Evolutionary conservation across 2,888 invertebrate species (phyloP).

Genomic region (Trimorus sp.): DNA sequence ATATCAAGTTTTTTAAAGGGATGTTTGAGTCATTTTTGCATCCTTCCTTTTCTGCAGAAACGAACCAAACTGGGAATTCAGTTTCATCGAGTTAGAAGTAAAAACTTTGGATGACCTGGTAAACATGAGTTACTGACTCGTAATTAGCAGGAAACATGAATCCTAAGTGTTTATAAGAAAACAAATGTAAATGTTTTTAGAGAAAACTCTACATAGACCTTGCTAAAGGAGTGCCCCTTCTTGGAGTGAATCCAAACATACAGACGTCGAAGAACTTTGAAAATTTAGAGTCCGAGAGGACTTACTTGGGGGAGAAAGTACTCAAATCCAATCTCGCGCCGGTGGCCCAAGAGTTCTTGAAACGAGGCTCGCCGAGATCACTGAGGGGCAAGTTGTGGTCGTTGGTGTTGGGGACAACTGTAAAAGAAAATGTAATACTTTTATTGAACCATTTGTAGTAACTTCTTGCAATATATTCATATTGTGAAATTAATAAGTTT

Average conservation of each 20-base stretch:
- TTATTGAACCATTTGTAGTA: too few relatives aligned
- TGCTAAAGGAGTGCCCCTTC: constrained; percentile 89
- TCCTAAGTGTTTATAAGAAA: too few relatives aligned
- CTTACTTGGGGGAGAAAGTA: constrained; percentile 89
- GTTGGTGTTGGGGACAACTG: constrained; percentile 91
- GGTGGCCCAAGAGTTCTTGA: constrained; percentile 93
- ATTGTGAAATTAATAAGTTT: background rate
- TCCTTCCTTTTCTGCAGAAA: constrained; percentile 72
- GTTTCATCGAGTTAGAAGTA: constrained; percentile 92
- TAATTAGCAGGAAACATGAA: background rate
- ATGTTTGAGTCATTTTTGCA: too few relatives aligned
- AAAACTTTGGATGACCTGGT: constrained; percentile 93
- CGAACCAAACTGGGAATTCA: constrained; percentile 92
- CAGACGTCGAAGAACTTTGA: constrained; percentile 83
- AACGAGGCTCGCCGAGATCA: constrained; percentile 91
- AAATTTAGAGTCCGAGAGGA: constrained; percentile 87
- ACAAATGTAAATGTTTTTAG: constrained; percentile 79
- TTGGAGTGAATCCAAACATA: constrained; percentile 87
- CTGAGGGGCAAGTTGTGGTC: constrained; percentile 93
- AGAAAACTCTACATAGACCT: constrained; percentile 88
- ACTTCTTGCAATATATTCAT: background rate
- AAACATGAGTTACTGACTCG: background rate
- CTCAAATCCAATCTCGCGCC: constrained; percentile 91
- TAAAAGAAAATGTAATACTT: constrained; percentile 85
- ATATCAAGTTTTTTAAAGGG: background rate